These are phyloP conservation scores for Campopleginae sp. DNA, from an alignment of 2,888 invertebrate species.

Conservation along the genomic window DNA sequence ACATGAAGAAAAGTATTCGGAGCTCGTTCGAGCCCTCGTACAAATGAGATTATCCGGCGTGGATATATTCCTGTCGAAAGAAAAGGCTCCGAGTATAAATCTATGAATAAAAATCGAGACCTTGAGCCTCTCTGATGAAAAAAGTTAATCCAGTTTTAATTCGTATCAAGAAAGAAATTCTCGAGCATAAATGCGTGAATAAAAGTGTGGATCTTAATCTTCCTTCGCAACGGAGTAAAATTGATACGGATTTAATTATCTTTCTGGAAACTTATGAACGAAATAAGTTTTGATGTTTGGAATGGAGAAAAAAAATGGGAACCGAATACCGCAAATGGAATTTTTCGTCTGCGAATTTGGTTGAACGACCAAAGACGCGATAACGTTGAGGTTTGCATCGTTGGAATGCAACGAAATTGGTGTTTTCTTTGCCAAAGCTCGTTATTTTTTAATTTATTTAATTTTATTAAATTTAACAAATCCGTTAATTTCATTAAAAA, in stretches of 20 bases:
- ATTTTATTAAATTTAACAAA: too few relatives aligned
- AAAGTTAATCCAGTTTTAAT: neutral
- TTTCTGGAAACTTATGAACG: neutral
- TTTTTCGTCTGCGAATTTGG: too few relatives aligned
- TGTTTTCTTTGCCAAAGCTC: too few relatives aligned
- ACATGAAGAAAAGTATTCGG: neutral
- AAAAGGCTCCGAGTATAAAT: neutral
- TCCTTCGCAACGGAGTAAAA: neutral
- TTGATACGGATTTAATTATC: slow-evolving; percentile 3
- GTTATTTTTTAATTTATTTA: too few relatives aligned
- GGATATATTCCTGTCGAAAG: neutral
- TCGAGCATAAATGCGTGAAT: neutral
- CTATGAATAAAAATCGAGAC: neutral
- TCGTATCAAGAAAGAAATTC: neutral
- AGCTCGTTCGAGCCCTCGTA: neutral
- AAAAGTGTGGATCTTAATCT: neutral
- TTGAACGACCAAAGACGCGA: neutral
- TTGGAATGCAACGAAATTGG: too few relatives aligned
- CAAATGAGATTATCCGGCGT: neutral
- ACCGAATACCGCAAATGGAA: too few relatives aligned
- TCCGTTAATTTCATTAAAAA: too few relatives aligned
- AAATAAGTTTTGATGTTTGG: neutral
- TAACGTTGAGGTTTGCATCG: too few relatives aligned
- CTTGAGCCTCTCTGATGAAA: neutral
- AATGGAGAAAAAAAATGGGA: neutral